phyloP scores from a whole-genome alignment of 2,888 invertebrate genomes.

The Deroplatys truncata region DNA sequence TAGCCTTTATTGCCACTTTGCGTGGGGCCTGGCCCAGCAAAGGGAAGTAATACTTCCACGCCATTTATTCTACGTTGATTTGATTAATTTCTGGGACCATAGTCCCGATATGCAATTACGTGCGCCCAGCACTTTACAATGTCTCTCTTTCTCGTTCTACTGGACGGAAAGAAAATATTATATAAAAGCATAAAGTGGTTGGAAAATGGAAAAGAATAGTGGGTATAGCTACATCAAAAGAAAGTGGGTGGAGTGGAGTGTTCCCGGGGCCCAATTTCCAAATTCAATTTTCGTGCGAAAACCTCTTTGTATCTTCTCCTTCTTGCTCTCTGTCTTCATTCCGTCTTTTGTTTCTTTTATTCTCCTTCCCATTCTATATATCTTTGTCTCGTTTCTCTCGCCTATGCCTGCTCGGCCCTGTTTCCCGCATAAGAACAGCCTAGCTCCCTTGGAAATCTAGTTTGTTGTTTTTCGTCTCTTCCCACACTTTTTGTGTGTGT shows the following conservation, averaged over 20 bases:
- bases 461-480: neutral
- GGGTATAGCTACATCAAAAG: slow-evolving; percentile 13
- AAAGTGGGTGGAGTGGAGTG: slow-evolving; percentile 20
- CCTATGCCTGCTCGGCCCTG: neutral
- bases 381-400: neutral
- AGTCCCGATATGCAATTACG: slow-evolving; percentile 10
- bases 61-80: slow-evolving; percentile 12
- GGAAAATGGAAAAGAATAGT: slow-evolving; percentile 16
- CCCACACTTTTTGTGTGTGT: neutral
- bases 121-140: neutral
- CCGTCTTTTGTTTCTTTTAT: neutral
- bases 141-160: neutral
- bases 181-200: slow-evolving; percentile 24
- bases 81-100: slow-evolving; percentile 1
- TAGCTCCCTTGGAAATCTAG: neutral
- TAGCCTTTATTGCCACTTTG: slow-evolving; percentile 9
- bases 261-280: slow-evolving; percentile 26
- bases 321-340: neutral
- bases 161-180: slow-evolving; percentile 11
- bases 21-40: neutral
- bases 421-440: slow-evolving; percentile 3
- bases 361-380: neutral
- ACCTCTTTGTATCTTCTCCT: slow-evolving; percentile 25
- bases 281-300: slow-evolving; percentile 28
- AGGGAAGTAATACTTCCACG: neutral